Evolutionary conservation across 2,797 vertebrate species (phyloP), one percentile per base, ranked within the genome.

Genomic region (Cynopterus sphinx): DNA sequence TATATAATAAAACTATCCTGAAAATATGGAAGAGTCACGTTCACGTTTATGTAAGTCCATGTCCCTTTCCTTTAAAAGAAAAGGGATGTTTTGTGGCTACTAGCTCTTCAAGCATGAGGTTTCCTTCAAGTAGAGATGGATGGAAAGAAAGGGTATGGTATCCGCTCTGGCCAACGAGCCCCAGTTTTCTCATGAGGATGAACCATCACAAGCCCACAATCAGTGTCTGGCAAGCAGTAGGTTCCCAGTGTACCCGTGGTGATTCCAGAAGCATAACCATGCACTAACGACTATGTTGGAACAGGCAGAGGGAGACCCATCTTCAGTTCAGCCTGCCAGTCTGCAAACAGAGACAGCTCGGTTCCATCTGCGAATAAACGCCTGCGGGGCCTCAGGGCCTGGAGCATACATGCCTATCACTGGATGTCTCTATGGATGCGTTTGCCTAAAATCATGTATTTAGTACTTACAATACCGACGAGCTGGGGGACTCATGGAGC

Each of bases 241-340:
- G 94, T 79, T 95, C 87, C 90, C 90, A 53, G 51, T 43, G 95
- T 95, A 49, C 85, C 57, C 67, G 0, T 1, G 28, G 33, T 82
- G 33, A 39, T 75, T 79, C 73, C 84, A 33, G 65, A 90, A 57
- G 79, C n/a, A 41, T 70, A 55, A 22, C 21, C 28, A 24, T 2
- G 53, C 24, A 2, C 84, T 78, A 31, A 67, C 3, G n/a, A 28
- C 41, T 61, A 3, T 6, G 19, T 39, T 19, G 36, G 10, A 22
- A 6, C 0, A 15, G 71, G 31, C 10, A 11, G 28, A 46, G 57
- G 46, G 77, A 9, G 26, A 87, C 31, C n/a, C 5, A 0, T 17
- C 19, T 16, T 33, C 49, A 6, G 28, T 17, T n/a, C 41, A 16
- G n/a, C 19, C 5, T 1, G 26, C 15, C 33, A 2, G 15, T n/a